Base-by-base conservation (phyloP, 2,888 invertebrate species). In the Sphaeridia pumilis region DNA sequence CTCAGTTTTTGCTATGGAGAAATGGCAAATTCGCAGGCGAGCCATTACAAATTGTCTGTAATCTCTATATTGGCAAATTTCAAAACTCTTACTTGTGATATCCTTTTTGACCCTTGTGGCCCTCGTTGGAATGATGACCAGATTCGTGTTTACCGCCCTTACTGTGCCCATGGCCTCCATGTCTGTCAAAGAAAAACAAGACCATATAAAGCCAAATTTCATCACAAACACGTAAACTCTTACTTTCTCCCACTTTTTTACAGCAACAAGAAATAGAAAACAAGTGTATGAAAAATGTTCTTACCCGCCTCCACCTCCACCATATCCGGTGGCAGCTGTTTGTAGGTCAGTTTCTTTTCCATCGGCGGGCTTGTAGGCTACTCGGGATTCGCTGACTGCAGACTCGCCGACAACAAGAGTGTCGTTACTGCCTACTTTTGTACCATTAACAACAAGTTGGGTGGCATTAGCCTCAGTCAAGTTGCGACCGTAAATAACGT, bases 121-220 rank as follows among this genome's bases (percentile, higher is more conserved):
- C 54, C n/a, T 38, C 14, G 55, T 57, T 42, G 10, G 58, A 57
- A 49, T 65, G 60, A 52, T 63, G 63, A 2, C 61, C 61, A 21
- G 46, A 46, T 4, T 55, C 35, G 41, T 64, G 54, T 46, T 61
- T 61, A 1, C 64, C 64, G 4, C 64, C 64, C 31, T 64, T 64
- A 14, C 57, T 52, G 38, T 58, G 55, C 2, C 51, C 47, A 21
- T 49, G 47, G 5, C 28, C 21, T n/a, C 38, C 21, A 31, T 48
- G 22, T 2, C n/a, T 35, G 20, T 4, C 14, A 48, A 22, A 38
- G 38, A 38, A 20, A 17, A 26, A 2, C 24, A 42, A 5, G 42
- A 12, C 14, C n/a, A 36, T 5, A 22, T 21, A 21, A 44, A 22
- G 17, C 24, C 10, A 7, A 21, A 5, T 44, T 44, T 22, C 24